phyloP scores from a whole-genome alignment of 2,797 vertebrate species.

The Silurus aristotelis region DNA sequence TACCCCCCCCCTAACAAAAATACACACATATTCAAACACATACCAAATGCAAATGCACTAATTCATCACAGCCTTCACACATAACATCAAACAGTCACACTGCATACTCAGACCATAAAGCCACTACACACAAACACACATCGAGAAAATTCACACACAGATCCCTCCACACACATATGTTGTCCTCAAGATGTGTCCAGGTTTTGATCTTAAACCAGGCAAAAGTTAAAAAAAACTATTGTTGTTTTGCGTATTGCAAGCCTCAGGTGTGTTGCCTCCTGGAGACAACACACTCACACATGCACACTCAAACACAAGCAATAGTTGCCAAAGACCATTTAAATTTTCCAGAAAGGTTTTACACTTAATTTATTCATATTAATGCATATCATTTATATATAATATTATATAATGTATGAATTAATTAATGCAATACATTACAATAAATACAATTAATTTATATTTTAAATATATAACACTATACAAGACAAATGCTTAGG shows the following conservation, averaged over 20 bases:
- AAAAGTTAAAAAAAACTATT: not conserved
- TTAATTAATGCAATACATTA: no score
- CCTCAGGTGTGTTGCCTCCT: not conserved
- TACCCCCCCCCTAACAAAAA: slow-evolving; percentile 59
- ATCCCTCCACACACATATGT: no score
- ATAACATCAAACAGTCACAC: slow-evolving; percentile 64
- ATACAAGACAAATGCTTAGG: not conserved
- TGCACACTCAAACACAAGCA: not conserved
- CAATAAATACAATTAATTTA: no score
- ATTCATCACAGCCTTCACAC: slow-evolving; percentile 70
- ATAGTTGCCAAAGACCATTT: not conserved
- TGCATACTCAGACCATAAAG: slow-evolving; percentile 65
- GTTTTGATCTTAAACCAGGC: slow-evolving; percentile 7
- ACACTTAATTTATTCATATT: no score
- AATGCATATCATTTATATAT: no score
- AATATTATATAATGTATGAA: no score
- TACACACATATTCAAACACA: slow-evolving; percentile 51
- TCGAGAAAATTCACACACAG: not conserved
- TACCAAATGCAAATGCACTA: slow-evolving; percentile 68
- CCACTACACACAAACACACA: slow-evolving; percentile 5
- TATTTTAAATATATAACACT: not conserved
- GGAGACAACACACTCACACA: not conserved
- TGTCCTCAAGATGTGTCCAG: not conserved
- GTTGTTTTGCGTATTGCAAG: not conserved
- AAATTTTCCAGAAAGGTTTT: not conserved